Conservation (phyloP, 2,797 vertebrate species). For the Aulostomus chinensis region DNA sequence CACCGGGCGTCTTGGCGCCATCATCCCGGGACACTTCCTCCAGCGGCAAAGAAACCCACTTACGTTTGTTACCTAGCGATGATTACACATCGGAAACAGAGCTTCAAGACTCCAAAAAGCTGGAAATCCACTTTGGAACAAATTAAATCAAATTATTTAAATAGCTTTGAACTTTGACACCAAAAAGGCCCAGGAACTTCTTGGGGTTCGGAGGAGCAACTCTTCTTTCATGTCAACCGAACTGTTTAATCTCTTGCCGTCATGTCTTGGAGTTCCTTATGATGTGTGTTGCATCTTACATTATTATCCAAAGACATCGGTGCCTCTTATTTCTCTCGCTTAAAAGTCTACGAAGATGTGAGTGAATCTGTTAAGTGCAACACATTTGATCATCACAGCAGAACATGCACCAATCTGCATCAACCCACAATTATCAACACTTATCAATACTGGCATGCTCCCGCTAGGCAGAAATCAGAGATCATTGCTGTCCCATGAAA, state of each 20-base stretch:
- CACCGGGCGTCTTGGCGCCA: conserved; percentile 66
- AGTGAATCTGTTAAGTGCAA: conserved; percentile 12
- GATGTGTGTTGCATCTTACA: neutral
- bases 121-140: neutral
- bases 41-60: conserved; percentile 89
- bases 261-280: conserved; percentile 4
- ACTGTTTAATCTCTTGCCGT: too few species aligned
- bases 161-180: too few species aligned
- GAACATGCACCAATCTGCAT: conserved; percentile 43
- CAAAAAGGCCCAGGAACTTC: too few species aligned
- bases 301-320: neutral
- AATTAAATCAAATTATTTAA: too few species aligned
- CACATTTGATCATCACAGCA: conserved; percentile 19
- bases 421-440: conserved; percentile 8
- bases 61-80: conserved; percentile 88
- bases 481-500: conserved; percentile 1
- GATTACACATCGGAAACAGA: conserved; percentile 68
- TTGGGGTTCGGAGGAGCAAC: too few species aligned
- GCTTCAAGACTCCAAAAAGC: conserved; percentile 44
- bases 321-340: neutral
- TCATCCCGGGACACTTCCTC: conserved; percentile 83
- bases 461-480: neutral
- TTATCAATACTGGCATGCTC: conserved; percentile 35
- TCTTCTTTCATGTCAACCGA: too few species aligned
- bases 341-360: neutral